These are phyloP conservation scores for Catharus minimus DNA, from an alignment of 2,113 vertebrate genomes.

Conservation along the genomic window DNA sequence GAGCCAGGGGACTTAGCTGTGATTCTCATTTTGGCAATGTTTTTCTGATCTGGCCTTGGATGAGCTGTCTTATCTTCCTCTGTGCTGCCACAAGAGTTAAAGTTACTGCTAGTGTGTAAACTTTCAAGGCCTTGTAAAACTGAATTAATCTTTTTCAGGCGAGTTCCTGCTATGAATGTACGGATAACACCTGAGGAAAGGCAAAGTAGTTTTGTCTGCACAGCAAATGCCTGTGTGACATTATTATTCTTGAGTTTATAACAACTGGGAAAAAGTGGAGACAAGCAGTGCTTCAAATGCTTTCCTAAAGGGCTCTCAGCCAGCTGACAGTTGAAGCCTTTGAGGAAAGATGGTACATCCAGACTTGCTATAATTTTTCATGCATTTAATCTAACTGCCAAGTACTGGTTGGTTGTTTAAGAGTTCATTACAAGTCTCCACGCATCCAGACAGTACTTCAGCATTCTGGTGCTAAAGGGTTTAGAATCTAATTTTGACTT, in stretches of 20 bases:
- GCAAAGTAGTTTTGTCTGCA: not conserved
- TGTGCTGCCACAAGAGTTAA: not conserved
- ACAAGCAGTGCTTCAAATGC: not conserved
- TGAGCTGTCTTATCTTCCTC: not conserved
- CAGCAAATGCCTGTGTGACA: not conserved
- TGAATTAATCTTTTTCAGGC: not conserved
- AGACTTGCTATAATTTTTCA: constrained; percentile 6
- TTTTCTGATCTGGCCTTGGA: not conserved
- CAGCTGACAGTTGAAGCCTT: not conserved
- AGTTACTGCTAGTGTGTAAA: not conserved
- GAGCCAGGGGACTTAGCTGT: not conserved
- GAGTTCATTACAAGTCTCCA: not conserved
- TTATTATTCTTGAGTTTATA: not conserved
- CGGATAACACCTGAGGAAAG: not conserved
- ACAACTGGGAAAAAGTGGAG: not conserved
- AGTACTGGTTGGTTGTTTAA: not conserved
- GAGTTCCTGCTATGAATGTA: not conserved
- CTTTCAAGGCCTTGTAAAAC: not conserved
- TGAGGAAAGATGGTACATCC: not conserved
- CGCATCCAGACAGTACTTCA: not conserved
- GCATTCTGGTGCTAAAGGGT: not conserved
- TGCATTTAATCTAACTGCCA: constrained; percentile 21
- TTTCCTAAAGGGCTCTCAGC: not conserved
- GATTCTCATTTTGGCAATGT: not conserved
- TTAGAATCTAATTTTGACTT: constrained; percentile 46